These are phyloP conservation scores for Bursaphelenchus okinawaensis DNA, from an alignment of 2,888 invertebrate genomes.

Conservation along the genomic window DNA sequence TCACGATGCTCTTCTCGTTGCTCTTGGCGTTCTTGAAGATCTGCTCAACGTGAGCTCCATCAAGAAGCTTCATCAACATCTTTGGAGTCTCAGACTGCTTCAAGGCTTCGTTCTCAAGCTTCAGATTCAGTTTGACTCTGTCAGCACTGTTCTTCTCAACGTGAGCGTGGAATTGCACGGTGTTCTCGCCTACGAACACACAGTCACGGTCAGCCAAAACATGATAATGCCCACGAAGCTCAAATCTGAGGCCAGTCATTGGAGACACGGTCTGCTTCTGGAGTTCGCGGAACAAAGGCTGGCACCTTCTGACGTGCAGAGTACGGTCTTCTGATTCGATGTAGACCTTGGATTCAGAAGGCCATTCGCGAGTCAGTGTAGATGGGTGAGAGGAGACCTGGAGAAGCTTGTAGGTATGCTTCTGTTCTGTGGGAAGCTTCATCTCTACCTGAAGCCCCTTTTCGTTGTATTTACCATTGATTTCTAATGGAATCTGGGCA, in stretches of 20 bases:
- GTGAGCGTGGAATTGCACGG: constrained; percentile 7
- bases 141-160: background rate
- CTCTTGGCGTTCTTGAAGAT: background rate
- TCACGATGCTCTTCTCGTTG: background rate
- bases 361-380: constrained; percentile 36
- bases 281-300: background rate
- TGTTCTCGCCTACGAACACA: constrained; percentile 7
- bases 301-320: constrained; percentile 25
- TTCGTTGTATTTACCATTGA: background rate
- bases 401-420: constrained; percentile 13
- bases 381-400: constrained; percentile 34
- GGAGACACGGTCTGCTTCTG: background rate
- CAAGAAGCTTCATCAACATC: background rate
- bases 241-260: constrained; percentile 14
- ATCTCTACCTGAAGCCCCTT: background rate
- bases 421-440: constrained; percentile 6
- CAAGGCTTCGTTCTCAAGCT: background rate
- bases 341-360: constrained; percentile 30
- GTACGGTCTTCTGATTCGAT: constrained; percentile 40
- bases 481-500: constrained; percentile 8
- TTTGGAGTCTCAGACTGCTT: background rate
- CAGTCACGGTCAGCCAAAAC: background rate
- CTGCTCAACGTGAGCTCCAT: background rate
- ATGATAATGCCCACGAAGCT: constrained; percentile 13
- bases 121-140: background rate